Evolutionary conservation across 2,113 vertebrate genomes (phyloP).

Genomic region (Aleadryas rufinucha): DNA sequence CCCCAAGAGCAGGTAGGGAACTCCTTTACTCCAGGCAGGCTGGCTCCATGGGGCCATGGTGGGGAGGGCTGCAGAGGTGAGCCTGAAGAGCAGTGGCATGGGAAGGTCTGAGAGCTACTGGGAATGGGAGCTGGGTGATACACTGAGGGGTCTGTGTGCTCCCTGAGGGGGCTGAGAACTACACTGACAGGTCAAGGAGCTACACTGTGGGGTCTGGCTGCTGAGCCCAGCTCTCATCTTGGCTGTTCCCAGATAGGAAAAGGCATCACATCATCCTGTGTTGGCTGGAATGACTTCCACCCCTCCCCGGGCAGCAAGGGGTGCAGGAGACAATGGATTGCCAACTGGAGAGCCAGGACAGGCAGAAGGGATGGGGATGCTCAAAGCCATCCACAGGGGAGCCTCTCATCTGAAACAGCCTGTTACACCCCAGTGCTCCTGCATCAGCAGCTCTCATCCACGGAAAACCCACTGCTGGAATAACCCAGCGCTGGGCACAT

Average conservation of each 20-base stretch:
- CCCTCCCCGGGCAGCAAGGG: neutral
- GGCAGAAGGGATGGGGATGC: neutral
- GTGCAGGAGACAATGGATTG: neutral
- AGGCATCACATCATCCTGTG: neutral
- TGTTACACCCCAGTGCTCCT: too few relatives aligned
- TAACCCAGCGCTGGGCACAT: rapidly evolving
- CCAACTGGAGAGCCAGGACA: neutral
- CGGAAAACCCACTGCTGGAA: neutral
- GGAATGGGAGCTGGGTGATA: neutral
- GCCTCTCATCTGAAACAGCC: neutral
- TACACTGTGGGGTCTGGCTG: neutral
- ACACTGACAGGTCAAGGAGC: neutral
- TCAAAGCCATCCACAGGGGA: rapidly evolving
- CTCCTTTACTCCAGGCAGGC: neutral
- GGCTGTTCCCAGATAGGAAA: neutral
- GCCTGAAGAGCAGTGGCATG: neutral
- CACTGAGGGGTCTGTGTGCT: neutral
- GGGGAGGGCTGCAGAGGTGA: neutral
- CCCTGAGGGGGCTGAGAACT: neutral
- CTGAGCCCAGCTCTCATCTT: neutral
- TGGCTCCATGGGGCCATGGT: rapidly evolving
- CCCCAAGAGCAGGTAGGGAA: neutral
- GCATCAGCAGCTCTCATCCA: neutral
- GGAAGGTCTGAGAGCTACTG: neutral
- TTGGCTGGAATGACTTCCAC: neutral